These are phyloP conservation scores for Semnornis frantzii DNA, from an alignment of 2,113 vertebrate genomes.

Conservation along the genomic window DNA sequence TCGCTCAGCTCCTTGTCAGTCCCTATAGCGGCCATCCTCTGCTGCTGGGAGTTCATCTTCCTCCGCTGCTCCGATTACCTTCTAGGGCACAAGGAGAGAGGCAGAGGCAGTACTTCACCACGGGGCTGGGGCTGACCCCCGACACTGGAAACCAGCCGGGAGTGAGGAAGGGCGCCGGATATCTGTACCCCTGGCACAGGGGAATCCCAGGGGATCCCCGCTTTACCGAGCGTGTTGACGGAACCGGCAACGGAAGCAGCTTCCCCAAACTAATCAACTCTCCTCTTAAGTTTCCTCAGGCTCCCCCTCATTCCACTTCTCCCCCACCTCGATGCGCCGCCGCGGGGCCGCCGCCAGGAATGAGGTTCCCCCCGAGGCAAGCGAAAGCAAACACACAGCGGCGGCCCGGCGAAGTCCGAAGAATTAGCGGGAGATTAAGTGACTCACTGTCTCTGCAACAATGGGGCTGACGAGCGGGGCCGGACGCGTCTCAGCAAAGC, in stretches of 20 bases:
- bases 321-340: background rate
- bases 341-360: background rate
- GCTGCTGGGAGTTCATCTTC: conserved; percentile 97
- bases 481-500: conserved; percentile 37
- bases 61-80: conserved; percentile 80
- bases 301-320: background rate
- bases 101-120: background rate
- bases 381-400: background rate
- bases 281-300: conserved; percentile 9
- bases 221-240: background rate
- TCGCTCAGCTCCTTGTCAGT: conserved; percentile 99
- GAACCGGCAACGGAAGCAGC: background rate
- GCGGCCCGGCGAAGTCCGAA: background rate
- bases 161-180: background rate
- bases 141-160: background rate
- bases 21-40: conserved; percentile 98
- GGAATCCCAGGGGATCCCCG: background rate
- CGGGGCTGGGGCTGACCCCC: background rate
- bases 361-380: background rate
- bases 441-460: conserved; percentile 72
- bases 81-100: conserved; percentile 73
- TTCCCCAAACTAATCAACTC: conserved; percentile 6
- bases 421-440: conserved; percentile 35
- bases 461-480: conserved; percentile 69
- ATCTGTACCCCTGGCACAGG: background rate